These are phyloP conservation scores for Tromatobia lineatoria DNA, from an alignment of 2,888 invertebrate species.

Conservation along the genomic window DNA sequence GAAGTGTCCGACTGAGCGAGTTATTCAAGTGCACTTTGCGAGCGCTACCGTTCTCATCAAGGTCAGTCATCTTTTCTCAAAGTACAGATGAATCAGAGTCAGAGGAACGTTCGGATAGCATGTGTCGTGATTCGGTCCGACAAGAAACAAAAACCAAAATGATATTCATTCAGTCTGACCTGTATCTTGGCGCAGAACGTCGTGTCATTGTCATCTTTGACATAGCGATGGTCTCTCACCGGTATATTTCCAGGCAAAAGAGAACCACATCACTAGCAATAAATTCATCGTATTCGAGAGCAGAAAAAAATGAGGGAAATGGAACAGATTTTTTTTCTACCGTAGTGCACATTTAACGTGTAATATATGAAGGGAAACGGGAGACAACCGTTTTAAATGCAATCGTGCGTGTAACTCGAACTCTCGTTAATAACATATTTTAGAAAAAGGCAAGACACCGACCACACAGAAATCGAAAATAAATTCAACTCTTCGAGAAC, in stretches of 20 bases:
- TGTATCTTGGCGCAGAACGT: neutral
- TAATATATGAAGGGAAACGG: constrained; percentile 17
- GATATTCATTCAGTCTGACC: constrained; percentile 2
- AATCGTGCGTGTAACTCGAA: constrained; percentile 53
- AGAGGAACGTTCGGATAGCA: constrained; percentile 25
- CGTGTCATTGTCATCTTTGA: constrained; percentile 22
- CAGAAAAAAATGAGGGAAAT: constrained; percentile 17
- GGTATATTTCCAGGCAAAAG: constrained; percentile 15
- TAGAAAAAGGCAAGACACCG: constrained; percentile 69
- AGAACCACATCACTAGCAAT: neutral
- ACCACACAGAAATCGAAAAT: constrained; percentile 39
- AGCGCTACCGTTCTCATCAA: constrained; percentile 17
- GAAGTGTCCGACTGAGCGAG: constrained; percentile 3
- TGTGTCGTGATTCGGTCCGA: constrained; percentile 35
- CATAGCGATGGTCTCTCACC: neutral
- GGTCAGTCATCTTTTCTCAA: constrained; percentile 24
- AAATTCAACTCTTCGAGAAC: constrained; percentile 38
- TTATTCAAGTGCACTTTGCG: neutral
- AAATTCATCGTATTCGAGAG: constrained; percentile 16
- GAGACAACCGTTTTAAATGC: constrained; percentile 18
- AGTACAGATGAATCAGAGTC: constrained; percentile 37
- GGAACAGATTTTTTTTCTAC: constrained; percentile 7
- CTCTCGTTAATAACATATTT: constrained; percentile 75
- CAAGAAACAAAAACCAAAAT: constrained; percentile 23
- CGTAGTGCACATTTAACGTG: neutral